These are phyloP conservation scores for Mesochorus sp. DNA, from an alignment of 2,888 invertebrate genomes.

Conservation along the genomic window DNA sequence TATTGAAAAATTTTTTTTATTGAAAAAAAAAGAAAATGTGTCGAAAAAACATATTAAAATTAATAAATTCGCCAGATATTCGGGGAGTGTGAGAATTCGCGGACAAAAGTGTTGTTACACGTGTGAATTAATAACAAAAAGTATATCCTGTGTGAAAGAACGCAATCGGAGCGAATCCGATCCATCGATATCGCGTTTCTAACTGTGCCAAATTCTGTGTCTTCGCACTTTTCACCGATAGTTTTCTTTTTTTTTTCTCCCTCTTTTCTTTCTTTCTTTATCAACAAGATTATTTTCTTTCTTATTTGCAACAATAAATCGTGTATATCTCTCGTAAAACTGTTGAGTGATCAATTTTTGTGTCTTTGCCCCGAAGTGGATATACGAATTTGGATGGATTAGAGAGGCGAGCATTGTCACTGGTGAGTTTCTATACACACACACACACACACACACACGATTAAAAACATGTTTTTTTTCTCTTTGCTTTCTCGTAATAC, in stretches of 20 bases:
- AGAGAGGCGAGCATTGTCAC: conserved; percentile 46
- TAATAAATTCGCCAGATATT: conserved; percentile 16
- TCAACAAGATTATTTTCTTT: not conserved
- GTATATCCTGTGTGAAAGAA: conserved; percentile 40
- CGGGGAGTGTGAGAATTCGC: not conserved
- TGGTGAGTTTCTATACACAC: conserved; percentile 51
- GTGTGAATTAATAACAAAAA: conserved; percentile 22
- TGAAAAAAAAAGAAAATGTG: not conserved
- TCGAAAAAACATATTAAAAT: not conserved
- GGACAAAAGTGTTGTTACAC: conserved; percentile 49
- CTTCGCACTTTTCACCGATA: not conserved
- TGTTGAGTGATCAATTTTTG: conserved; percentile 48
- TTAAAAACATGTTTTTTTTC: too few species aligned
- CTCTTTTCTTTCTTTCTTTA: not conserved
- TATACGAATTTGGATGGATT: conserved; percentile 60
- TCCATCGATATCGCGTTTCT: conserved; percentile 18
- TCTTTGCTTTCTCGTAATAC: not conserved
- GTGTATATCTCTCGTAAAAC: not conserved
- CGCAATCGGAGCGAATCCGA: conserved; percentile 25
- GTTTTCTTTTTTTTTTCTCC: conserved; percentile 6
- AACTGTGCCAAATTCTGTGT: conserved; percentile 55
- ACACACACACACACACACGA: too few species aligned
- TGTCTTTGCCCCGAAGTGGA: conserved; percentile 50
- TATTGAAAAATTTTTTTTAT: not conserved
- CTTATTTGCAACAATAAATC: not conserved